These are phyloP conservation scores for Trisateles emortualis DNA, from an alignment of 2,888 invertebrate species.

Conservation along the genomic window DNA sequence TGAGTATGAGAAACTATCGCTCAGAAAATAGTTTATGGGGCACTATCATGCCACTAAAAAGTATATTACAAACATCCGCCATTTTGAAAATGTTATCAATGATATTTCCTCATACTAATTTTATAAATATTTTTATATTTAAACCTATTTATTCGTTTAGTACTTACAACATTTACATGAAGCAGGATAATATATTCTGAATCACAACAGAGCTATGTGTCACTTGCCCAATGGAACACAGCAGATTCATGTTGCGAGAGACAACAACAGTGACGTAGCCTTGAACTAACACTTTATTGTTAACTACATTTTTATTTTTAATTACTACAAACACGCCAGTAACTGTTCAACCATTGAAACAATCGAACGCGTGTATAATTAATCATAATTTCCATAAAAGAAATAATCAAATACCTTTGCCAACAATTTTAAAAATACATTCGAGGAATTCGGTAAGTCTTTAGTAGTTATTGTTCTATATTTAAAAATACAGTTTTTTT, in stretches of 20 bases:
- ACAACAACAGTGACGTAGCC: constrained; percentile 57
- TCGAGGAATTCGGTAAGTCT: constrained; percentile 24
- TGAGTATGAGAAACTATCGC: constrained; percentile 42
- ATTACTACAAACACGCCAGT: constrained; percentile 58
- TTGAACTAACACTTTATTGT: constrained; percentile 67
- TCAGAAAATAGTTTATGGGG: background rate
- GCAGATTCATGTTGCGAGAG: constrained; percentile 40
- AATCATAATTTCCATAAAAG: constrained; percentile 6
- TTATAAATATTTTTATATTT: constrained; percentile 17
- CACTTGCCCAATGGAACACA: constrained; percentile 21
- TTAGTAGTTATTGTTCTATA: constrained; percentile 31
- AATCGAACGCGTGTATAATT: constrained; percentile 36
- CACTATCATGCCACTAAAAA: too few relatives aligned
- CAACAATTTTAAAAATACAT: constrained; percentile 10
- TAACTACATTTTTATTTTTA: constrained; percentile 60
- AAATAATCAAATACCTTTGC: constrained; percentile 15
- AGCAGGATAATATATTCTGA: constrained; percentile 32
- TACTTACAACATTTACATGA: constrained; percentile 15
- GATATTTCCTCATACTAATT: constrained; percentile 22
- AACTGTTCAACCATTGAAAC: constrained; percentile 41
- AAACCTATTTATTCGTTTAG: constrained; percentile 9
- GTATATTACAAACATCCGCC: background rate
- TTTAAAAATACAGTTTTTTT: constrained; percentile 33
- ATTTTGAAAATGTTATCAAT: background rate
- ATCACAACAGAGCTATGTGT: constrained; percentile 17